A percentile compares a stretch with the other conserved stretches of the same genome.
Conservation (phyloP, 2,888 invertebrate genomes). For the Amiota minor region DNA sequence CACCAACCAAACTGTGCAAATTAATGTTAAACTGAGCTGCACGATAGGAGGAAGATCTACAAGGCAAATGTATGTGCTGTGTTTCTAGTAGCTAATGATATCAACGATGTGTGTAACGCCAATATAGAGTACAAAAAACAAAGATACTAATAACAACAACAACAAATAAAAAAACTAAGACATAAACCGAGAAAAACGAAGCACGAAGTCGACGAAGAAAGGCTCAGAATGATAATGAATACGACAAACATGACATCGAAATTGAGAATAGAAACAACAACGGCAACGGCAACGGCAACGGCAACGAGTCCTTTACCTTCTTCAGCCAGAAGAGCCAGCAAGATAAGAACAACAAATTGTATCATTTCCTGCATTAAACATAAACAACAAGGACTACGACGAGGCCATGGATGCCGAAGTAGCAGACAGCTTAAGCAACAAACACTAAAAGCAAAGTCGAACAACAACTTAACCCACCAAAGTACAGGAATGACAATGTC, state of each 20-base stretch:
- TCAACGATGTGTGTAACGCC: conserved; percentile 8
- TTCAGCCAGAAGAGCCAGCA: background rate
- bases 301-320: background rate
- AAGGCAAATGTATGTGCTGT: conserved; percentile 59
- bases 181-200: conserved; percentile 23
- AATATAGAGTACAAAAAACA: background rate
- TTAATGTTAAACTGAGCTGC: conserved; percentile 18
- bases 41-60: conserved; percentile 31
- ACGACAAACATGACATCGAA: background rate
- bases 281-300: background rate
- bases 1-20: background rate
- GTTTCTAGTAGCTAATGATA: conserved; percentile 41
- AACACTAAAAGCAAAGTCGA: conserved; percentile 13
- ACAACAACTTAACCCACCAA: conserved; percentile 16
- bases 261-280: background rate
- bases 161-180: conserved; percentile 44
- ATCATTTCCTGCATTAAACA: conserved; percentile 49
- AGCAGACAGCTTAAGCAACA: conserved; percentile 30
- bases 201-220: too few species aligned
- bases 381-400: conserved; percentile 28
- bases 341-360: conserved; percentile 46
- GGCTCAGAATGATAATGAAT: background rate
- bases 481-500: conserved; percentile 13
- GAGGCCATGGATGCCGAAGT: conserved; percentile 35
- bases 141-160: conserved; percentile 32